These are phyloP conservation scores for Agonum fuliginosum DNA, from an alignment of 2,888 invertebrate species.

Conservation along the genomic window DNA sequence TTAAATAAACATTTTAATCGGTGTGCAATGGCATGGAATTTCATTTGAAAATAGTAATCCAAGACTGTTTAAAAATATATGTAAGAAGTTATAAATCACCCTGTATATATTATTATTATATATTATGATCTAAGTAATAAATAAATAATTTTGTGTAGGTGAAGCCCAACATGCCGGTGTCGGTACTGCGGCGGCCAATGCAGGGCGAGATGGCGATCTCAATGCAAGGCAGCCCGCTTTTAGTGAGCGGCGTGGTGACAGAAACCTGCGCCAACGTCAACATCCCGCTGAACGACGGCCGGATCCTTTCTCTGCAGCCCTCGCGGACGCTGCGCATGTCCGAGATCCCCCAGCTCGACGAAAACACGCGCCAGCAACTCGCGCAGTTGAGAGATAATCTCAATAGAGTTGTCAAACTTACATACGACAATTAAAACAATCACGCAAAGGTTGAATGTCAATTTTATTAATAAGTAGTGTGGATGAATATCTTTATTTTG, in stretches of 20 bases:
- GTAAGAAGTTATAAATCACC: no score
- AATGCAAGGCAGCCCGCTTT: constrained; percentile 80
- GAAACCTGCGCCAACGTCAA: constrained; percentile 80
- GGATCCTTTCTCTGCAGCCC: constrained; percentile 79
- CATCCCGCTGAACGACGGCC: constrained; percentile 79
- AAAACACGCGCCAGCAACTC: constrained; percentile 73
- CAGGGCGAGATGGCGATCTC: constrained; percentile 81
- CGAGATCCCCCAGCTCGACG: constrained; percentile 71
- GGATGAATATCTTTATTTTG: not conserved
- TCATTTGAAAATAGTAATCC: no score
- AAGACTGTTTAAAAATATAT: no score
- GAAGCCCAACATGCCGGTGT: constrained; percentile 78
- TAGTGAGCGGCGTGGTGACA: constrained; percentile 74
- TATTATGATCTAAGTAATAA: no score
- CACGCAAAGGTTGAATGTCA: not conserved
- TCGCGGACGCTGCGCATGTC: constrained; percentile 72
- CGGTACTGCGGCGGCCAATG: constrained; percentile 77
- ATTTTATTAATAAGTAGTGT: constrained; percentile 20
- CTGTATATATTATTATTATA: no score
- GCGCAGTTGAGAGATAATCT: constrained; percentile 75
- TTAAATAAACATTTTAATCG: no score
- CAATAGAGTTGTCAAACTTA: constrained; percentile 62
- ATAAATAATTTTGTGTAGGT: constrained; percentile 70
- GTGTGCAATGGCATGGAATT: no score
- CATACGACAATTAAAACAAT: not conserved